These are phyloP conservation scores for Nomada ferruginata DNA, from an alignment of 2,888 invertebrate genomes.

Conservation along the genomic window DNA sequence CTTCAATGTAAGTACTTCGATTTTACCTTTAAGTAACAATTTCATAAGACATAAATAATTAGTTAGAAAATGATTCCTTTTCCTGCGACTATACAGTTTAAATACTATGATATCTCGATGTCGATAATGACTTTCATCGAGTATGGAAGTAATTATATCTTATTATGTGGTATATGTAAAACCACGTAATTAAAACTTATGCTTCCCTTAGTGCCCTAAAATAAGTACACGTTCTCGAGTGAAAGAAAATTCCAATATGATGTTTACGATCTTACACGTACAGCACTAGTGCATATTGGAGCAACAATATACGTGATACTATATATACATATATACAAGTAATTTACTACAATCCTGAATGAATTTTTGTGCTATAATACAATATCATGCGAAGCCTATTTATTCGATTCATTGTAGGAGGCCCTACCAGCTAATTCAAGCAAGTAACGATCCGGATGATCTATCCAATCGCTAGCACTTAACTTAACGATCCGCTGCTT, in stretches of 20 bases:
- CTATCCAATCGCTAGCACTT: constrained; percentile 96
- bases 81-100: constrained; percentile 21
- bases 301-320: constrained; percentile 47
- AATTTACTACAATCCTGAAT: constrained; percentile 50
- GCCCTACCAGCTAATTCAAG: constrained; percentile 94
- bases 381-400: constrained; percentile 77
- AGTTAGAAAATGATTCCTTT: constrained; percentile 21
- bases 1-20: constrained; percentile 36
- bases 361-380: constrained; percentile 33
- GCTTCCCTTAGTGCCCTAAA: neutral
- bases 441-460: constrained; percentile 97
- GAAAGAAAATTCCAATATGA: constrained; percentile 22
- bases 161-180: neutral
- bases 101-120: constrained; percentile 3
- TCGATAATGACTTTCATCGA: neutral
- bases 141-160: neutral
- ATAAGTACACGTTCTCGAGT: constrained; percentile 35
- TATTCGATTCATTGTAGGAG: constrained; percentile 90
- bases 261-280: constrained; percentile 37
- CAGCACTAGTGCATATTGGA: constrained; percentile 63
- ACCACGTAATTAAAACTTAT: constrained; percentile 14
- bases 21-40: constrained; percentile 15
- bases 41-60: constrained; percentile 32
- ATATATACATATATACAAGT: constrained; percentile 73
- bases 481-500: constrained; percentile 93